A percentile compares a stretch with the other conserved stretches of the same genome.
Evolutionary conservation across 2,113 vertebrate species (phyloP).

Genomic region (Petrocephalus microphthalmus): DNA sequence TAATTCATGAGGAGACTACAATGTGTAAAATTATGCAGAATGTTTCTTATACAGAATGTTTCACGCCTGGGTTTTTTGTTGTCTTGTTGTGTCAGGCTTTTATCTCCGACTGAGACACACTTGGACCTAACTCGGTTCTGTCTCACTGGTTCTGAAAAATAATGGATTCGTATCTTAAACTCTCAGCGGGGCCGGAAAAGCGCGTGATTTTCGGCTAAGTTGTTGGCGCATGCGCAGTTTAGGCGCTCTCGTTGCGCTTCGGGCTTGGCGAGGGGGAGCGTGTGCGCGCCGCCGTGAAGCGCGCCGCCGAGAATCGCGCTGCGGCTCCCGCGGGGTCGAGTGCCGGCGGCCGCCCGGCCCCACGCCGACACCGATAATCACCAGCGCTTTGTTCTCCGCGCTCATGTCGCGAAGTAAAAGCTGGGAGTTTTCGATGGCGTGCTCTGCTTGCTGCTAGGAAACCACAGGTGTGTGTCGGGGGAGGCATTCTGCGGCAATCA

Average conservation of each 20-base stretch:
- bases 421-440: background rate
- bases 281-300: background rate
- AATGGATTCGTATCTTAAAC: background rate
- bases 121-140: background rate
- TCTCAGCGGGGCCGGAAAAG: background rate
- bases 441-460: background rate
- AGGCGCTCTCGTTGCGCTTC: background rate
- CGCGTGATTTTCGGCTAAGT: background rate
- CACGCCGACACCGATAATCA: background rate
- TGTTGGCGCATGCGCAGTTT: background rate
- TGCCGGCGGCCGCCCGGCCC: background rate
- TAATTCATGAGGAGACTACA: background rate
- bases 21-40: slow-evolving; percentile 8
- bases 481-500: background rate
- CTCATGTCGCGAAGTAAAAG: background rate
- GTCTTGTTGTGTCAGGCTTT: background rate
- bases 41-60: slow-evolving; percentile 1
- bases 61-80: background rate
- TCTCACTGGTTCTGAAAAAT: slow-evolving; percentile 5
- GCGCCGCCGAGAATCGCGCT: background rate
- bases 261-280: background rate
- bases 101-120: background rate
- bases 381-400: background rate
- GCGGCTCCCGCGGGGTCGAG: background rate
- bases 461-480: background rate